Conservation (phyloP, 2,888 invertebrate species). For the Amphipyra tragopoginis region DNA sequence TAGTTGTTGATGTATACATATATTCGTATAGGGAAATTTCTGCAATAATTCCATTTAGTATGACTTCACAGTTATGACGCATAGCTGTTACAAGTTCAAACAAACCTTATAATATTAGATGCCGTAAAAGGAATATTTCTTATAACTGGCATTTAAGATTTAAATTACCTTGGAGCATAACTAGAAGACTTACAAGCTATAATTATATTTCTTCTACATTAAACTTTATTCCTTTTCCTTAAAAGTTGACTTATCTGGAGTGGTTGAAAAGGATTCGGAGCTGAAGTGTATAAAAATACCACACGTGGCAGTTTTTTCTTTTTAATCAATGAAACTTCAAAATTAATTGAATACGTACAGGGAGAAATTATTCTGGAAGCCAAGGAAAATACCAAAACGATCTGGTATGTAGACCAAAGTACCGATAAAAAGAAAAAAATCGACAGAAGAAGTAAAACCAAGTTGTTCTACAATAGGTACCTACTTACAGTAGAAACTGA, state of each 20-base stretch:
- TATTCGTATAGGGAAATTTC: constrained; percentile 33
- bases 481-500: constrained; percentile 51
- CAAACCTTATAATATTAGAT: constrained; percentile 13
- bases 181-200: background rate
- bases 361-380: constrained; percentile 8
- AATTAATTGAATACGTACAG: too few species aligned
- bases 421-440: constrained; percentile 23
- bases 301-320: too few species aligned
- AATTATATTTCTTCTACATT: background rate
- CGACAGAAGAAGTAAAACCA: constrained; percentile 29
- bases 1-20: constrained; percentile 3
- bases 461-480: constrained; percentile 36
- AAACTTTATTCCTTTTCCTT: background rate
- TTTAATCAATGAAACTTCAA: too few species aligned
- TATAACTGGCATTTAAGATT: constrained; percentile 11
- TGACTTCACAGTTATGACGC: constrained; percentile 29
- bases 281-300: background rate
- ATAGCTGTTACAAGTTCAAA: constrained; percentile 24
- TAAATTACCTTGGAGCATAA: constrained; percentile 2
- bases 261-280: background rate
- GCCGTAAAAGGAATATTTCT: constrained; percentile 19
- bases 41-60: constrained; percentile 28
- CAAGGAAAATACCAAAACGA: constrained; percentile 24
- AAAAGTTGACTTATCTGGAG: background rate
- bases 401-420: constrained; percentile 14